Percentiles rank a stretch among this genome's conserved stretches.
phyloP scores from a whole-genome alignment of 1,140 invertebrate species.

The Manduca sexta region DNA sequence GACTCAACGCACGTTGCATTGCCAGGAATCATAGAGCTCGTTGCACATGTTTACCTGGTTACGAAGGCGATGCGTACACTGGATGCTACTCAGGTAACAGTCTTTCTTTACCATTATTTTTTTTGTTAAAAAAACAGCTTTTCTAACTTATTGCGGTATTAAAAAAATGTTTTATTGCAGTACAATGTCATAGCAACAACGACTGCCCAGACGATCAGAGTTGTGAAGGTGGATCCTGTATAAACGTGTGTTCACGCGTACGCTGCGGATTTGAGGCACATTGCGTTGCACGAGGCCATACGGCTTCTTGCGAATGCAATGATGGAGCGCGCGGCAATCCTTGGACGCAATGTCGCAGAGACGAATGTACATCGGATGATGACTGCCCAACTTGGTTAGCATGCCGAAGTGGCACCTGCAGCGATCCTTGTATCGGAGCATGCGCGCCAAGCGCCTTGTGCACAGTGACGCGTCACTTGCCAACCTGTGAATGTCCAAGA shows the following conservation, averaged over 20 bases:
- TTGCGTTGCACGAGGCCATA: slow-evolving; percentile 84
- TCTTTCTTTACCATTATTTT: slow-evolving; percentile 4
- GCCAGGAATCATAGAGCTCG: slow-evolving; percentile 87
- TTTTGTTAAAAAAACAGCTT: not conserved
- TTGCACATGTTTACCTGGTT: slow-evolving; percentile 88
- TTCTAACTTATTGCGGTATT: not conserved
- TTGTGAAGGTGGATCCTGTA: slow-evolving; percentile 88
- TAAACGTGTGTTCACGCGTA: slow-evolving; percentile 85
- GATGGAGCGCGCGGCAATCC: slow-evolving; percentile 84
- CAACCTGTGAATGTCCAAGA: slow-evolving; percentile 87
- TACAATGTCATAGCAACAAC: slow-evolving; percentile 89
- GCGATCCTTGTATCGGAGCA: slow-evolving; percentile 86
- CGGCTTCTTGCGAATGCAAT: slow-evolving; percentile 86
- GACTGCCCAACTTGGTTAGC: slow-evolving; percentile 84
- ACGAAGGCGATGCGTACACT: slow-evolving; percentile 87
- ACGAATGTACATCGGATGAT: slow-evolving; percentile 82
- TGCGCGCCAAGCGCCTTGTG: slow-evolving; percentile 80
- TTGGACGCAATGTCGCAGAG: slow-evolving; percentile 81
- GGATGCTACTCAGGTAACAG: slow-evolving; percentile 82
- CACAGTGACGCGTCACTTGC: slow-evolving; percentile 82
- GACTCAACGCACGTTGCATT: slow-evolving; percentile 86
- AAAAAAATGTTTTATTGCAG: slow-evolving; percentile 56
- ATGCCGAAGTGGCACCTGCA: slow-evolving; percentile 83
- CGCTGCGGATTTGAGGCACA: slow-evolving; percentile 88
- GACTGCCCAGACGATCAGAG: slow-evolving; percentile 88